Evolutionary conservation across 2,113 vertebrate genomes (phyloP), one percentile per base, ranked within the genome.

Genomic region (Donacobius atricapilla): DNA sequence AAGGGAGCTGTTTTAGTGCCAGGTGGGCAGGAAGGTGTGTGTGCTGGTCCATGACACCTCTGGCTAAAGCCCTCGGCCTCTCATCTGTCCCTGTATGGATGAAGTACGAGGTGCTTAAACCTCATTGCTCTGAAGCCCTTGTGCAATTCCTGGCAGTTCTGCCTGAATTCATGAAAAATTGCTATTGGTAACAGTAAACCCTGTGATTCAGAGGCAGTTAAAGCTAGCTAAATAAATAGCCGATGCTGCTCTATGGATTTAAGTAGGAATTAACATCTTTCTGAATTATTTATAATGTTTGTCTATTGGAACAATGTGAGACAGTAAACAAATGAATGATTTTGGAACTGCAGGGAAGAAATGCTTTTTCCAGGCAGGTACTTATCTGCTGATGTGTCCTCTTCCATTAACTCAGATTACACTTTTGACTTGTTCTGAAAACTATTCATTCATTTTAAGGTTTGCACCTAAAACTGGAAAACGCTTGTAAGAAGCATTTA

Each of bases 201-300:
- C 2, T 13, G 7, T 51, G 78, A 40, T 50, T 69, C 4, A 3
- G 44, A 91, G 21, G 24, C 66, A 87, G 65, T 50, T 61, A 73
- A 73, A 95, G 44, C 12, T 64, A 64, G 50, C 28, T 39, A 70
- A 94, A 37, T 66, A 89, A 91, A 94, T 40, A 88, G 44, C 25
- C 63, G 1, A 1, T 22, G 75, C n/a, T 82, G 17, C 44, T 77
- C 30, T 77, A 63, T 66, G 58, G 63, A 33, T 72, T 85, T 94
- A 76, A 77, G 77, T 18, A 53, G 47, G 33, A 80, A 85, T 94
- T 84, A 90, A 79, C 39, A 31, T 50, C 14, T 85, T 61, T 50
- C 21, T 90, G 78, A 85, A 91, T 82, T 93, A 93, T 88, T 94
- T 42, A 65, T 79, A 4, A 42, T 93, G 50, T 88, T 94, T 93